These are phyloP conservation scores for Callipepla squamata DNA, from an alignment of 2,113 vertebrate genomes.

Conservation along the genomic window DNA sequence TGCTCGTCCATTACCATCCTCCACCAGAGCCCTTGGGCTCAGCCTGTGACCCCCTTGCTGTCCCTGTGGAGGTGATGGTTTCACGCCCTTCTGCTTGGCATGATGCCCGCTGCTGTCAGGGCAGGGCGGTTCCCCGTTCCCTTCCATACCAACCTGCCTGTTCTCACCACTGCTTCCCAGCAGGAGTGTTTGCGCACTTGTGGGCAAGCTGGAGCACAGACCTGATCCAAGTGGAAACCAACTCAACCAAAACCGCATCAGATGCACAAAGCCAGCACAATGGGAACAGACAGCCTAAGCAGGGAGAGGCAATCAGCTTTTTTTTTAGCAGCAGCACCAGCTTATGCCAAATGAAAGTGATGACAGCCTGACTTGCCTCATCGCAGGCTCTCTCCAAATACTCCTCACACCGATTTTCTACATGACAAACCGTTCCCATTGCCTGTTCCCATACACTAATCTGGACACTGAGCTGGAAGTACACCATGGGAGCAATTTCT, in stretches of 20 bases:
- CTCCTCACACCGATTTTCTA: conserved; percentile 17
- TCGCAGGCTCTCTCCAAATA: conserved; percentile 35
- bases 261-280: conserved; percentile 4
- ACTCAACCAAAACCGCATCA: conserved; percentile 31
- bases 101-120: background rate
- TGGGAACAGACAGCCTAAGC: background rate
- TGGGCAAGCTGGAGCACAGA: conserved; percentile 52
- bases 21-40: background rate
- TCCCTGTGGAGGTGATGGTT: background rate
- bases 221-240: conserved; percentile 10
- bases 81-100: background rate
- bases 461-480: background rate
- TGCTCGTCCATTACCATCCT: background rate
- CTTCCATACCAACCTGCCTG: conserved; percentile 34
- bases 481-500: conserved; percentile 20
- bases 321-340: background rate
- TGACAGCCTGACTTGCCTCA: conserved; percentile 60
- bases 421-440: conserved; percentile 40
- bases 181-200: background rate
- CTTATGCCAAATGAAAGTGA: conserved; percentile 47
- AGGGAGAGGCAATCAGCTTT: conserved; percentile 39
- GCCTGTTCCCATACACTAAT: conserved; percentile 38
- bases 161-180: conserved; percentile 32
- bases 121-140: conserved; percentile 1
- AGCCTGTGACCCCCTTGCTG: accelerated